These are phyloP conservation scores for Scrobipalpa atriplicella DNA, from an alignment of 2,888 invertebrate species.

Conservation along the genomic window DNA sequence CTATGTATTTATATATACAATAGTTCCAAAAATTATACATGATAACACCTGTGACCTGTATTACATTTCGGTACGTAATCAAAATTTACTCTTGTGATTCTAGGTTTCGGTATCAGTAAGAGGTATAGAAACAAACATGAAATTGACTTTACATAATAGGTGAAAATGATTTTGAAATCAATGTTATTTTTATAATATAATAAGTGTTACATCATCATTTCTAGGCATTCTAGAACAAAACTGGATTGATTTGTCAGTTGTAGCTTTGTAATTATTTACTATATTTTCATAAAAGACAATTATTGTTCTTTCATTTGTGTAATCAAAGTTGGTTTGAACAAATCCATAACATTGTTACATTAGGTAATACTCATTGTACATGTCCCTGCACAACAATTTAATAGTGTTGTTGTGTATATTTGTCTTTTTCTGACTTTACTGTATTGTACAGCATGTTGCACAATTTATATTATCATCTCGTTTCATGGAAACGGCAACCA, in stretches of 20 bases:
- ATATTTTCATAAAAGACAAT: conserved; percentile 16
- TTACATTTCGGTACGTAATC: conserved; percentile 58
- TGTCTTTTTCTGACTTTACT: conserved; percentile 7
- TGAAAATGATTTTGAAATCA: conserved; percentile 29
- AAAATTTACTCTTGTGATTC: conserved; percentile 27
- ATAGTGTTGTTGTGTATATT: conserved; percentile 16
- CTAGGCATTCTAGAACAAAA: conserved; percentile 21
- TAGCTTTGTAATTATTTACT: conserved; percentile 18
- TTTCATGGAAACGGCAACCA: conserved; percentile 23
- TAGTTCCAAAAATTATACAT: conserved; percentile 65
- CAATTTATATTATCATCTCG: conserved; percentile 15
- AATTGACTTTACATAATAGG: conserved; percentile 17
- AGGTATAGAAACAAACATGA: conserved; percentile 17
- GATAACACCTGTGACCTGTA: conserved; percentile 58
- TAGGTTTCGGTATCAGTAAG: conserved; percentile 26
- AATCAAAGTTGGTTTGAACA: conserved; percentile 22
- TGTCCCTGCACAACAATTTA: background rate
- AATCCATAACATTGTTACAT: conserved; percentile 14
- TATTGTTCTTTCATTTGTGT: background rate
- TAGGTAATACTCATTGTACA: conserved; percentile 22
- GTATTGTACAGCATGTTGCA: conserved; percentile 20
- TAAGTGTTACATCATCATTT: conserved; percentile 19
- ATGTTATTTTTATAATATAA: conserved; percentile 29
- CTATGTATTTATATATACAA: conserved; percentile 65
- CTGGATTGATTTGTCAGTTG: background rate